Conservation (phyloP, 2,113 vertebrate species). For the Gymnogyps californianus region DNA sequence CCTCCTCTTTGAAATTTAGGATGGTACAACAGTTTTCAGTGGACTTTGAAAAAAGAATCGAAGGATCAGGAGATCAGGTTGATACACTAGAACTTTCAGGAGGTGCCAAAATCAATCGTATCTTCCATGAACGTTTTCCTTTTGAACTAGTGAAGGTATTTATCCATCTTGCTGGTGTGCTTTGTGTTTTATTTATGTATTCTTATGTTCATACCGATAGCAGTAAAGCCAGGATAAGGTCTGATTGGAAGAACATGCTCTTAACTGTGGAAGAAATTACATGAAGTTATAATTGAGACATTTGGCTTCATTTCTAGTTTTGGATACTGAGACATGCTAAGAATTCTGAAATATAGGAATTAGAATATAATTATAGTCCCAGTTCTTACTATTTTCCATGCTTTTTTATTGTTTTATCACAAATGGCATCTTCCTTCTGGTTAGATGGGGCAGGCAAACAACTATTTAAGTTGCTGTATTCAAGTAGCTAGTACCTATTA, state of each 20-base stretch:
- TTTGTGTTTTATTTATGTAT: neutral
- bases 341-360: neutral
- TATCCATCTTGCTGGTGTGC: neutral
- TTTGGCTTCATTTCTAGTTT: neutral
- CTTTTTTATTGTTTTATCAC: neutral
- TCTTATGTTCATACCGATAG: neutral
- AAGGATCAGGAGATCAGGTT: constrained; percentile 81
- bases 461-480: neutral
- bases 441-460: neutral
- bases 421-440: neutral
- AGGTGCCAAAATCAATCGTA: constrained; percentile 82
- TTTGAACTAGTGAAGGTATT: constrained; percentile 82
- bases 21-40: constrained; percentile 82
- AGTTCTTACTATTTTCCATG: neutral
- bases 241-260: neutral
- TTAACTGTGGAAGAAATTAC: neutral
- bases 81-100: constrained; percentile 80
- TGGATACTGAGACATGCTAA: neutral
- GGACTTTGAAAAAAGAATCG: constrained; percentile 82
- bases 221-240: neutral
- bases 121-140: constrained; percentile 83
- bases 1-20: constrained; percentile 24
- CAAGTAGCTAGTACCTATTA: neutral
- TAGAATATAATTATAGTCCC: neutral
- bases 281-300: neutral